These are phyloP conservation scores for Sturnira hondurensis DNA, from an alignment of 2,113 vertebrate species.

Conservation along the genomic window DNA sequence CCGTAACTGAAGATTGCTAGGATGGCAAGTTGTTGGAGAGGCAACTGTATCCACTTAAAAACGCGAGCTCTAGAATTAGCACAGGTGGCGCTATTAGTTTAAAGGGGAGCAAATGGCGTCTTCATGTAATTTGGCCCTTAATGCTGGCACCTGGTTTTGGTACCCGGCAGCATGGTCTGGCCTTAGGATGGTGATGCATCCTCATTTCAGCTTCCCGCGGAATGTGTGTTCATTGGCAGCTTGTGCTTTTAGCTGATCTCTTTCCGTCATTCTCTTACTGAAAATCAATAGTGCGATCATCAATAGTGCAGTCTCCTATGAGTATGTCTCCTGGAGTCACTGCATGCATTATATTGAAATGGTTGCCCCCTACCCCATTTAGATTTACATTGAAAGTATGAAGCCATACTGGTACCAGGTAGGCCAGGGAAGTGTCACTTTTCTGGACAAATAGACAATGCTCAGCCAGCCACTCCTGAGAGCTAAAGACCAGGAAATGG, in stretches of 20 bases:
- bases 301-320: slow-evolving; percentile 14
- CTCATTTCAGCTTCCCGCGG: slow-evolving; percentile 22
- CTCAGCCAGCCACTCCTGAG: not conserved
- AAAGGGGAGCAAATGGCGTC: not conserved
- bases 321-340: not conserved
- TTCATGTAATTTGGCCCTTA: not conserved
- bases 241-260: slow-evolving; percentile 39
- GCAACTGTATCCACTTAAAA: not conserved
- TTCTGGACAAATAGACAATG: not conserved
- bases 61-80: not conserved
- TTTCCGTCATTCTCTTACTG: slow-evolving; percentile 57
- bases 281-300: slow-evolving; percentile 50
- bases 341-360: not conserved
- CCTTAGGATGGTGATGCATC: not conserved
- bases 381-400: not conserved
- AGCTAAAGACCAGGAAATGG: not conserved
- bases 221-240: slow-evolving; percentile 30
- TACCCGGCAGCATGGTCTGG: not conserved
- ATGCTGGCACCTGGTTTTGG: not conserved
- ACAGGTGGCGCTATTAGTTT: not conserved
- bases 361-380: not conserved
- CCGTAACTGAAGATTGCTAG: not conserved
- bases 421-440: not conserved
- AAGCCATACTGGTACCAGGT: not conserved
- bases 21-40: slow-evolving; percentile 3